Base-by-base conservation (phyloP, 1,140 invertebrate species). In the Holotrichia oblita region DNA sequence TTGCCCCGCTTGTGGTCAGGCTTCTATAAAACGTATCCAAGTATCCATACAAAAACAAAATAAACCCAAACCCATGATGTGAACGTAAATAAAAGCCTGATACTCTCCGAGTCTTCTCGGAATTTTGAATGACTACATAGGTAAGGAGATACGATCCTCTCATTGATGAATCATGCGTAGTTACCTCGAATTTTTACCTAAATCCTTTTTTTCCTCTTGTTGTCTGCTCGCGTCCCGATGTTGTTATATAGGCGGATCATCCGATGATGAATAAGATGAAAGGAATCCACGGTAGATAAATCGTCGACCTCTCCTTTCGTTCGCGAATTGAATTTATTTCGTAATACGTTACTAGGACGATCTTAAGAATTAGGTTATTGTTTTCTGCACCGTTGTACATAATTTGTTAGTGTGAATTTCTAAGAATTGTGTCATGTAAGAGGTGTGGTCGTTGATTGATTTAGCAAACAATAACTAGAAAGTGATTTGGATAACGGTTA, bases 131-230 rank as follows among this genome's bases (percentile, higher is more conserved):
- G 12, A 69, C 17, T 20, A 34, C 8, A 69, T 69, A 34, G 6
- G 0, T 69, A 27, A 64, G 6, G 44, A 69, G 12, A 34, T 8
- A 69, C 22, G 22, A 22, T 69, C 22, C 24, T 14, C 61, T 34
- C 61, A 69, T 69, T 69, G 61, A 69, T 69, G 61, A 69, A 69
- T 69, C 61, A 69, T 69, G 22, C 22, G 14, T 69, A 14, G 22
- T 69, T 69, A 69, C 61, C 22, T 69, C 61, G 61, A 24, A 69
- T 69, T 69, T 69, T 69, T 69, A 22, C 27, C 61, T 69, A 3
- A 12, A 22, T 69, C 61, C 61, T 69, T 34, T 34, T 69, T 34
- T 34, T 34, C 27, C 27, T 34, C 27, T 34, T 6, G 7, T 69
- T 69, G 7, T 24, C 61, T 10, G 61, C 61, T 3, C 22, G 9